Base-by-base conservation (phyloP, 2,888 invertebrate species). In the Drosophila greeni region DNA sequence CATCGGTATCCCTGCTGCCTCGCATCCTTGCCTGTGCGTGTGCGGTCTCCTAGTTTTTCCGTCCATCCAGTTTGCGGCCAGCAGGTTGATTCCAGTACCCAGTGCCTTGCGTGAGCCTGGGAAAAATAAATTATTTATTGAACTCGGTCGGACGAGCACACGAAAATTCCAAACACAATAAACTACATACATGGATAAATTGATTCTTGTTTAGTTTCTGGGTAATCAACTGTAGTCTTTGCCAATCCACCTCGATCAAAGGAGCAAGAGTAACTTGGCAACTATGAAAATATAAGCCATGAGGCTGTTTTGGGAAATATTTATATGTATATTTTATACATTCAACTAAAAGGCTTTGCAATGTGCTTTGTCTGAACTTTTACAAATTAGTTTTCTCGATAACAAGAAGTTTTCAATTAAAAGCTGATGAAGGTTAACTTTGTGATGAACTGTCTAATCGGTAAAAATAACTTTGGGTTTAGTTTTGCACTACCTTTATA, bases 91-190 rank as follows among this genome's bases (percentile, higher is more conserved):
- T 23, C 18, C 57, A 26, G 20, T 56, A 42, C 54, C 43, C 11
- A 3, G 36, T 48, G 58, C 33, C 53, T 49, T 48, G 56, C 59
- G 49, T 49, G 56, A 39, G 57, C 40, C 52, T 26, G 37, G 48
- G n/a, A 45, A 36, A 67, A 67, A 67, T 67, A 70, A 70, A 60
- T 60, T 54, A 76, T 76, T 74, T 60, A 54, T 61, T 42, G 31
- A 55, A 51, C 66, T 58, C 16, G 56, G 45, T 67, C 52, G 45
- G 55, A 31, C 65, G 34, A 42, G 51, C 62, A 61, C 68, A 68
- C 66, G 69, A 52, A 48, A 59, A 49, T 59, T 59, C 47, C 40
- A 67, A 67, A 60, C 60, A 53, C 69, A 52, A 52, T 42, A 67
- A 67, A 34, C 62, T 26, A 62, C 65, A 51, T 64, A 52, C 60